Conservation (phyloP, 2,797 vertebrate species). For the Aeoliscus strigatus region DNA sequence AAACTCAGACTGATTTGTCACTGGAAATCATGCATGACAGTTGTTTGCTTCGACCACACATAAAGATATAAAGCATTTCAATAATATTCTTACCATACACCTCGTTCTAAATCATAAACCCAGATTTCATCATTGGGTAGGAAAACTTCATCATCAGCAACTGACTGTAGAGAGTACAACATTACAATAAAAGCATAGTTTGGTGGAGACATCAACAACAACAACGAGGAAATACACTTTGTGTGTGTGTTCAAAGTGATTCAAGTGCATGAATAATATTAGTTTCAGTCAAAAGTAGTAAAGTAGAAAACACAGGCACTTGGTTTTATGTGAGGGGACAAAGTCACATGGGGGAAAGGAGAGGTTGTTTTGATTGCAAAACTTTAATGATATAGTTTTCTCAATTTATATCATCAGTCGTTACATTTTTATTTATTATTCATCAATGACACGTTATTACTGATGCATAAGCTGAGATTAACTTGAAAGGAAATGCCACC, state of each 20-base stretch:
- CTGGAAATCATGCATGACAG: background rate
- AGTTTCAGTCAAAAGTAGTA: too few relatives aligned
- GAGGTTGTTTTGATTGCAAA: too few relatives aligned
- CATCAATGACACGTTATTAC: background rate
- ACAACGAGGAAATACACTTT: too few relatives aligned
- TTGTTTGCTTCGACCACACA: background rate
- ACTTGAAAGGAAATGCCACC: too few relatives aligned
- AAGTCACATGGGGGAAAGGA: too few relatives aligned
- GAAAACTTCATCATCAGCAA: conserved; percentile 89
- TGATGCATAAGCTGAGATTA: background rate
- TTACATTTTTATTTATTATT: background rate
- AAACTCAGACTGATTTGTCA: conserved; percentile 5
- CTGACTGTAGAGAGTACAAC: conserved; percentile 72
- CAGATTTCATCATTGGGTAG: conserved; percentile 91
- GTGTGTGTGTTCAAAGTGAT: too few relatives aligned
- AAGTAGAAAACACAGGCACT: too few relatives aligned
- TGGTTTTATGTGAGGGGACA: too few relatives aligned
- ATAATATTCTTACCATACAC: conserved; percentile 81
- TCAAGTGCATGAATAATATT: too few relatives aligned
- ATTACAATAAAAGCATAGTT: too few relatives aligned
- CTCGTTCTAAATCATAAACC: conserved; percentile 87
- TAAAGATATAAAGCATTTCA: background rate
- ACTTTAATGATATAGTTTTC: too few relatives aligned
- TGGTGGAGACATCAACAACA: background rate
- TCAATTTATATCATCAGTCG: too few relatives aligned